Evolutionary conservation across 2,113 vertebrate species (phyloP).

Genomic region (Prolemur simus): DNA sequence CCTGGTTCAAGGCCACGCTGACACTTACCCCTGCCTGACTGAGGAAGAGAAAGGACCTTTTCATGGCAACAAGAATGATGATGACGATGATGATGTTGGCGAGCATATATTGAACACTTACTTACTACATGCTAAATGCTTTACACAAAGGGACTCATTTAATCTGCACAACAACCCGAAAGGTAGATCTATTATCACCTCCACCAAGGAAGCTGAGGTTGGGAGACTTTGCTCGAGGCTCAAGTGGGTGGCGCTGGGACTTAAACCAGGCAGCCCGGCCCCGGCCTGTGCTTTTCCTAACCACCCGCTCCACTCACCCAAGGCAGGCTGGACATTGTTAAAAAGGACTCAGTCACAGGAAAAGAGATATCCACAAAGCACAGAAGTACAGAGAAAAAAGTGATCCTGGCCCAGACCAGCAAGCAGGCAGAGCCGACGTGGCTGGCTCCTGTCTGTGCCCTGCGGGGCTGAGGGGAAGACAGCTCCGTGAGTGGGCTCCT

Average conservation of each 20-base stretch:
- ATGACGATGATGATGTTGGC: background rate
- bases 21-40: background rate
- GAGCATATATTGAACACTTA: background rate
- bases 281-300: background rate
- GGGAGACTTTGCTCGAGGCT: background rate
- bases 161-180: background rate
- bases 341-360: background rate
- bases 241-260: too few species aligned
- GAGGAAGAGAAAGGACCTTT: background rate
- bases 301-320: background rate
- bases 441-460: background rate
- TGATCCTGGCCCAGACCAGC: too few species aligned
- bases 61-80: background rate
- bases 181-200: background rate
- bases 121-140: too few species aligned
- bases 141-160: too few species aligned
- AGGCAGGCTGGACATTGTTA: background rate
- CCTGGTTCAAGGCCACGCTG: background rate
- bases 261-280: background rate
- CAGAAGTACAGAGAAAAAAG: background rate
- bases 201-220: background rate
- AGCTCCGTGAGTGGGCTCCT: too few species aligned
- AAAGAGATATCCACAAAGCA: background rate
- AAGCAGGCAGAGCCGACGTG: background rate
- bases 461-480: accelerated